These are phyloP conservation scores for Agrochola litura DNA, from an alignment of 2,888 invertebrate species.

Conservation along the genomic window DNA sequence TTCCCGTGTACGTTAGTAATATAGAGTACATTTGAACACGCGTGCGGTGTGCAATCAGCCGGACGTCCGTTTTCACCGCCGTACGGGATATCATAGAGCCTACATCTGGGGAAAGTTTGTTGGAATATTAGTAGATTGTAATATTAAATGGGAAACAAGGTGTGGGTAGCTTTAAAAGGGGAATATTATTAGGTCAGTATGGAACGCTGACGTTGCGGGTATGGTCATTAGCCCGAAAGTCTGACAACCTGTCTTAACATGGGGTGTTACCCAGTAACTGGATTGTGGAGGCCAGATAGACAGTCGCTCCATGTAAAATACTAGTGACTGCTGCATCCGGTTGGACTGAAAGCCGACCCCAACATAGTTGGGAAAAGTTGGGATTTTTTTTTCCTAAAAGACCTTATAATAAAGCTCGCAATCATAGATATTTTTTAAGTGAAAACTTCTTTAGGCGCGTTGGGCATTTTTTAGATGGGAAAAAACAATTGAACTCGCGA, in stretches of 20 bases:
- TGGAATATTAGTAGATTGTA: conserved; percentile 18
- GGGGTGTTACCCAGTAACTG: not conserved
- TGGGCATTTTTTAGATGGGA: too few relatives aligned
- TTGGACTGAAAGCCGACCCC: too few relatives aligned
- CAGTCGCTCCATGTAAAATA: not conserved
- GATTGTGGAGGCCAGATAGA: not conserved
- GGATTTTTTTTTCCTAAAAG: too few relatives aligned
- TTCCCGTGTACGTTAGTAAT: conserved; percentile 30
- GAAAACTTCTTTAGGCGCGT: too few relatives aligned
- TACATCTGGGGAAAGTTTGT: conserved; percentile 19
- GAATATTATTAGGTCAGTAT: not conserved
- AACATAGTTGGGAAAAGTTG: too few relatives aligned
- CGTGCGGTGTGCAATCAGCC: conserved; percentile 54
- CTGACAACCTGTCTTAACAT: too few relatives aligned
- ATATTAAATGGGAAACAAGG: not conserved
- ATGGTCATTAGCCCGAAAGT: not conserved
- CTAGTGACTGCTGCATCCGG: too few relatives aligned
- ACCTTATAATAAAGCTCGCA: too few relatives aligned
- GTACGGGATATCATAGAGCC: conserved; percentile 19
- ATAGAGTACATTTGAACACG: conserved; percentile 15
- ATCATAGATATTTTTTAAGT: too few relatives aligned
- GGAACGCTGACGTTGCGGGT: not conserved
- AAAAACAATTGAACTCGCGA: too few relatives aligned
- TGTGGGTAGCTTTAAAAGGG: not conserved
- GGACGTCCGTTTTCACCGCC: conserved; percentile 57